These are phyloP conservation scores for Drosophila pachea DNA, from an alignment of 1,140 invertebrate genomes.

Conservation along the genomic window DNA sequence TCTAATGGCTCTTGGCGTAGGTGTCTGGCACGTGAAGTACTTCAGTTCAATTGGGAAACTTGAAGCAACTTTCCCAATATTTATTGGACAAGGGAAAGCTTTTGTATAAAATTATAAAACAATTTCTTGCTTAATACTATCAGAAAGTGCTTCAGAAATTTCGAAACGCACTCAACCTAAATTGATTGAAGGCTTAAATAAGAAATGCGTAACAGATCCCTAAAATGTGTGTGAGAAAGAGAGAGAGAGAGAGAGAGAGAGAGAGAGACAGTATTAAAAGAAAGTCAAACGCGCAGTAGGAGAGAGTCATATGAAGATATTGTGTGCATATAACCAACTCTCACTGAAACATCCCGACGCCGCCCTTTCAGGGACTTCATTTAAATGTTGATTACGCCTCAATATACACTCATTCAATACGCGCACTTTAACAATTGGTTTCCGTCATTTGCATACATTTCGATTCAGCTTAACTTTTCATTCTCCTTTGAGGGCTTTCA, in stretches of 20 bases:
- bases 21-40: not conserved
- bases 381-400: not conserved
- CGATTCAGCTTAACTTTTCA: slow-evolving; percentile 13
- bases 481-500: slow-evolving; percentile 6
- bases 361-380: not conserved
- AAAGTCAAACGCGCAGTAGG: too few relatives aligned
- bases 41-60: slow-evolving; percentile 3
- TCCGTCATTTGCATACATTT: slow-evolving; percentile 15
- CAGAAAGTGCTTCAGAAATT: too few relatives aligned
- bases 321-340: not conserved
- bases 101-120: not conserved
- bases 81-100: not conserved
- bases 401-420: not conserved
- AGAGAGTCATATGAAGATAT: not conserved
- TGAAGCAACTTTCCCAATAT: not conserved
- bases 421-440: not conserved
- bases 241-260: too few relatives aligned
- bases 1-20: not conserved
- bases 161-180: too few relatives aligned
- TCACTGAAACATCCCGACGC: too few relatives aligned
- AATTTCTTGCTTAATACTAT: too few relatives aligned
- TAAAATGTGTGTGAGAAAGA: too few relatives aligned
- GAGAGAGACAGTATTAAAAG: too few relatives aligned
- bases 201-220: too few relatives aligned
- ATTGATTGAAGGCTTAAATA: too few relatives aligned